Percentiles rank a stretch among this genome's conserved stretches.
These are phyloP conservation scores for Harpalus rubripes DNA, from an alignment of 2,888 invertebrate genomes.

Conservation along the genomic window DNA sequence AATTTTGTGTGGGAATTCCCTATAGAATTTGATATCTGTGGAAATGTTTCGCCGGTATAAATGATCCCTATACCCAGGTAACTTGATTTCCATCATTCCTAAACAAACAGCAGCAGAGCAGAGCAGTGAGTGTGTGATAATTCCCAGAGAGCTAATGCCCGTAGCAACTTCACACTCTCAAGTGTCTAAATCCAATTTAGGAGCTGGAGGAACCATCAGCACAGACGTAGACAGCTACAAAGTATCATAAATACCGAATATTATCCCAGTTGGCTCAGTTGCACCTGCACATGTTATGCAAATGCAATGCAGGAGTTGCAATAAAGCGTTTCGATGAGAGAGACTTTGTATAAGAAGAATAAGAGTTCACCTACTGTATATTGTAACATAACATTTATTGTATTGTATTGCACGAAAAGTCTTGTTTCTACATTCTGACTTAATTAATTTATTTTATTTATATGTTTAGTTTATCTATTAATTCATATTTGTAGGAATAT, in stretches of 20 bases:
- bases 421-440: no score
- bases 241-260: slow-evolving; percentile 39
- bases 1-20: not conserved
- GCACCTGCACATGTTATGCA: slow-evolving; percentile 36
- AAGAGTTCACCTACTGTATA: no score
- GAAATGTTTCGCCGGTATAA: slow-evolving; percentile 23
- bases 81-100: slow-evolving; percentile 48
- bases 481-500: no score
- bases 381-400: no score
- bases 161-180: slow-evolving; percentile 24
- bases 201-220: slow-evolving; percentile 16
- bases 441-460: no score
- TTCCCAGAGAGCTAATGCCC: slow-evolving; percentile 37
- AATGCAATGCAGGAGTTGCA: slow-evolving; percentile 20
- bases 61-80: slow-evolving; percentile 30
- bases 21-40: not conserved
- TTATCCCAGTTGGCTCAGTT: slow-evolving; percentile 43
- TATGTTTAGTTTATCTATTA: no score
- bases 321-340: not conserved
- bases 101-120: slow-evolving; percentile 16
- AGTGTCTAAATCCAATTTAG: slow-evolving; percentile 44
- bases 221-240: slow-evolving; percentile 1
- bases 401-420: no score
- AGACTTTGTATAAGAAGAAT: no score
- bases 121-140: slow-evolving; percentile 10